Percentiles rank a stretch among this genome's conserved stretches.
These are phyloP conservation scores for Cynopterus brachyotis DNA, from an alignment of 2,113 vertebrate species.

Conservation along the genomic window DNA sequence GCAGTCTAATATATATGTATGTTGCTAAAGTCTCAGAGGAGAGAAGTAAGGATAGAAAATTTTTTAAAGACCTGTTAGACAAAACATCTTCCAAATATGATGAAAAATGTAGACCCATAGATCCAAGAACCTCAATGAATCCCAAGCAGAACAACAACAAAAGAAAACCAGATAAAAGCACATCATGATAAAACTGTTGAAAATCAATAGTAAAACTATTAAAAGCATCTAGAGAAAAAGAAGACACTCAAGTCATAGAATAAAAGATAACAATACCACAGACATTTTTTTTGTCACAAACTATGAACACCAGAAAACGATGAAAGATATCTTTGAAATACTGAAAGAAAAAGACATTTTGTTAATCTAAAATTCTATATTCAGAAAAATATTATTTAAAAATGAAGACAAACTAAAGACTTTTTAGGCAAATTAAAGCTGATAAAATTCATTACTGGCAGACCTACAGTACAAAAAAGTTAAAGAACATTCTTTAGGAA, in stretches of 20 bases:
- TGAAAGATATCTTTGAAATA: neutral
- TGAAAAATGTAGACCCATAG: neutral
- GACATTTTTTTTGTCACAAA: neutral
- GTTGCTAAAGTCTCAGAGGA: neutral
- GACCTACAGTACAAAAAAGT: neutral
- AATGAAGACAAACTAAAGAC: neutral
- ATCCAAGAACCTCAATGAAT: neutral
- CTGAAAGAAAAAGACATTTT: neutral
- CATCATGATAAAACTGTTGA: neutral
- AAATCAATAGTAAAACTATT: neutral
- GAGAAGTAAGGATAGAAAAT: neutral
- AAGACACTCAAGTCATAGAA: neutral
- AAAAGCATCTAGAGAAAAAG: neutral
- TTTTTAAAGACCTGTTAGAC: neutral
- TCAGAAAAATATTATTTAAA: neutral
- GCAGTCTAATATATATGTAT: neutral
- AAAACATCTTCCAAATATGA: neutral
- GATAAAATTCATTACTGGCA: neutral
- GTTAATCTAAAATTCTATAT: neutral
- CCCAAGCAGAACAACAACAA: neutral
- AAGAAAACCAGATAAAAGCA: neutral
- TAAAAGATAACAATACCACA: neutral
- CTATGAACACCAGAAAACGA: neutral
- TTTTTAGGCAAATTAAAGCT: neutral
- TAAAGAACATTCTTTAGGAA: neutral